phyloP scores from a whole-genome alignment of 1,140 invertebrate genomes.

The Drosophila miranda region DNA sequence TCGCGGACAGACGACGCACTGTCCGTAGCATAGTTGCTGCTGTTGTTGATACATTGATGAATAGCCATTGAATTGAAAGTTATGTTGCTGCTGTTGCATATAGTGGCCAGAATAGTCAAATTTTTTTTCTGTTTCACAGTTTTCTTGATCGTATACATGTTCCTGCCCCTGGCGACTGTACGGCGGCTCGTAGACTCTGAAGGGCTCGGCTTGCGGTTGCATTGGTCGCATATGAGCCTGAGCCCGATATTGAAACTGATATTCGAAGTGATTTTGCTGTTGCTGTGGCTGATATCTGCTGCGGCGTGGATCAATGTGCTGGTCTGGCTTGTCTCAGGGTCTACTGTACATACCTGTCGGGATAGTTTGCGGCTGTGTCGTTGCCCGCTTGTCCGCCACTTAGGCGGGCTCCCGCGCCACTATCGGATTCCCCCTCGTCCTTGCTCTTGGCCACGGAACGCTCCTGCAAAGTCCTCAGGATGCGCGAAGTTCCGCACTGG shows the following conservation, averaged over 20 bases:
- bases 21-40: slow-evolving; percentile 9
- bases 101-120: neutral
- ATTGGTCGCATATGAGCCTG: slow-evolving; percentile 37
- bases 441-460: slow-evolving; percentile 82
- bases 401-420: slow-evolving; percentile 6
- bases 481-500: slow-evolving; percentile 90
- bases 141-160: neutral
- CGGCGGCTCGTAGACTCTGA: slow-evolving; percentile 3
- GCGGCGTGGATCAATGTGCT: slow-evolving; percentile 35
- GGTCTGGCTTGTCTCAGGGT: neutral
- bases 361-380: slow-evolving; percentile 82
- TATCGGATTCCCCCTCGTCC: slow-evolving; percentile 51
- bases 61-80: neutral
- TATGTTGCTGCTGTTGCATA: slow-evolving; percentile 1
- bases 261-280: neutral
- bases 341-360: slow-evolving; percentile 85
- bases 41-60: slow-evolving; percentile 20
- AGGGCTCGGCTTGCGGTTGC: neutral
- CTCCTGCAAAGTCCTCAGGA: slow-evolving; percentile 91
- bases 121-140: slow-evolving; percentile 21
- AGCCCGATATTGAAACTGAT: slow-evolving; percentile 11
- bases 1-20: slow-evolving; percentile 39
- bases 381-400: slow-evolving; percentile 1
- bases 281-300: slow-evolving; percentile 23
- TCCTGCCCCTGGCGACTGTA: neutral